Evolutionary conservation across 2,888 invertebrate genomes (phyloP).

Genomic region (Oscheius sp.): DNA sequence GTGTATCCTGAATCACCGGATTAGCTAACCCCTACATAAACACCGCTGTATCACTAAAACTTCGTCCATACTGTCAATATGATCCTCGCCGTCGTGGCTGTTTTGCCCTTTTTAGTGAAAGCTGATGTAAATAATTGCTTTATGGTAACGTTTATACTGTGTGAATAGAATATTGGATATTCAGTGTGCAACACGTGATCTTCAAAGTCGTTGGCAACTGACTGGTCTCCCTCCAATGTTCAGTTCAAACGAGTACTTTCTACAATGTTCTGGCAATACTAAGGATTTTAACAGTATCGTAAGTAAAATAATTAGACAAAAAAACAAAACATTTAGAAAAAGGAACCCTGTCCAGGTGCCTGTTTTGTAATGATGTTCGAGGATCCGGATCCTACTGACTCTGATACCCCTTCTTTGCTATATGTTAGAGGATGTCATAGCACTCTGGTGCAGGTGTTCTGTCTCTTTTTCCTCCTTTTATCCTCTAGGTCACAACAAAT

Average conservation of each 20-base stretch:
- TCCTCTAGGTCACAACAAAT: constrained; percentile 20
- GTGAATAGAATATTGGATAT: neutral
- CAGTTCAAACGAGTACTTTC: constrained; percentile 30
- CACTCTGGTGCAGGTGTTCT: constrained; percentile 38
- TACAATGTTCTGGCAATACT: neutral
- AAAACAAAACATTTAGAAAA: neutral
- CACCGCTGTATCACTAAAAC: neutral
- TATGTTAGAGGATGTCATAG: constrained; percentile 47
- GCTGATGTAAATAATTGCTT: constrained; percentile 1
- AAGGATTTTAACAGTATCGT: too few species aligned
- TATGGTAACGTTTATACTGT: neutral
- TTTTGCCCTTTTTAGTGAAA: neutral
- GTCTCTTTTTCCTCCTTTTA: neutral
- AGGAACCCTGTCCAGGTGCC: constrained; percentile 46
- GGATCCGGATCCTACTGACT: constrained; percentile 20
- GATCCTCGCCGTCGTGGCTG: neutral
- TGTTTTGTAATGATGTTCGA: constrained; percentile 46
- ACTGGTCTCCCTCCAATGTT: constrained; percentile 47
- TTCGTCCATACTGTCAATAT: constrained; percentile 7
- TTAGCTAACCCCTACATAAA: constrained; percentile 15
- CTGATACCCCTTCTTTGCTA: constrained; percentile 6
- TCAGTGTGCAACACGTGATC: constrained; percentile 39
- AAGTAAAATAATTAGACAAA: neutral
- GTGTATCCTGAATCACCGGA: constrained; percentile 20
- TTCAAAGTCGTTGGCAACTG: constrained; percentile 44